Conservation (phyloP, 2,888 invertebrate genomes). For the Hedychridium roseum region DNA sequence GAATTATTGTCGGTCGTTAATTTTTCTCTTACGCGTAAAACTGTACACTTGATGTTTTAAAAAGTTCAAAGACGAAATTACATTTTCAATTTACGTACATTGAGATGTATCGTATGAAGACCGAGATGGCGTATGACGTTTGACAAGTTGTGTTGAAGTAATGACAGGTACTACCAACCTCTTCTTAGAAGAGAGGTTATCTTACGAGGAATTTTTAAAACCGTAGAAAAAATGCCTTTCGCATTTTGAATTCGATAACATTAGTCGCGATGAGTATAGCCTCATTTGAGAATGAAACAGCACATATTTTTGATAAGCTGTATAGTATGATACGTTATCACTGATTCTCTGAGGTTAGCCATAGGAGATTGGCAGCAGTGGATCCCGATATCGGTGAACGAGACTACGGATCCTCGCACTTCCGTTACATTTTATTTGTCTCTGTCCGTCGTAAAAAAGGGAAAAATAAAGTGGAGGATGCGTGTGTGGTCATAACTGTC, state of each 20-base stretch:
- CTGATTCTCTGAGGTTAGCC: neutral
- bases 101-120: neutral
- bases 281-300: too few species aligned
- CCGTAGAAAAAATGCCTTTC: too few species aligned
- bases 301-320: too few species aligned
- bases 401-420: conserved; percentile 33
- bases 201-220: too few species aligned
- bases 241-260: too few species aligned
- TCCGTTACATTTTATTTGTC: conserved; percentile 45
- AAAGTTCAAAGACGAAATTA: neutral
- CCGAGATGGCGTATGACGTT: neutral
- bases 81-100: neutral
- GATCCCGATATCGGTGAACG: conserved; percentile 22
- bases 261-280: too few species aligned
- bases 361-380: conserved; percentile 20
- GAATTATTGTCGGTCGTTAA: too few species aligned
- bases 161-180: neutral
- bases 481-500: conserved; percentile 21
- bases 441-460: conserved; percentile 24
- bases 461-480: conserved; percentile 28
- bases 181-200: too few species aligned
- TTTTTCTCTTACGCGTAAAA: neutral
- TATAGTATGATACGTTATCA: too few species aligned
- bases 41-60: neutral
- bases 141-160: neutral